Percentiles rank a stretch among this genome's conserved stretches.
Evolutionary conservation across 2,888 invertebrate species (phyloP).

Genomic region (Cancer borealis): DNA sequence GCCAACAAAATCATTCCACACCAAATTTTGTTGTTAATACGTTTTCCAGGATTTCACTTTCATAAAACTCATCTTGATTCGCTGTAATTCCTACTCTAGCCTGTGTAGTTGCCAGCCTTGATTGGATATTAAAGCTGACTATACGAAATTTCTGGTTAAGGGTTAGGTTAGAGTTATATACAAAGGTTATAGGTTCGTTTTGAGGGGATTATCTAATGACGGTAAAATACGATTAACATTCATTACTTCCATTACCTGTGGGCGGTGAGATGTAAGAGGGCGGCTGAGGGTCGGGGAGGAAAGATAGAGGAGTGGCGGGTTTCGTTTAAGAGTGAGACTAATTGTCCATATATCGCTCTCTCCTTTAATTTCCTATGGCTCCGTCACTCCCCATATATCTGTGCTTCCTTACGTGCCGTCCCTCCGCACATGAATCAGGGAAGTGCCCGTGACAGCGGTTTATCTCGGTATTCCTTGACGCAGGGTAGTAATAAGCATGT

Average conservation of each 20-base stretch:
- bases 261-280: background rate
- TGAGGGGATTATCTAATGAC: background rate
- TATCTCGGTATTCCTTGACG: background rate
- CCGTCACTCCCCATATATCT: background rate
- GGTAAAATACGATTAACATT: slow-evolving; percentile 31
- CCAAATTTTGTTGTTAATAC: background rate
- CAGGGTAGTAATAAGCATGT: background rate
- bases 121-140: slow-evolving; percentile 16
- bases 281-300: background rate
- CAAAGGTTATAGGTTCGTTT: slow-evolving; percentile 12
- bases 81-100: background rate
- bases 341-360: slow-evolving; percentile 28
- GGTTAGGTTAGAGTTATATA: background rate
- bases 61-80: slow-evolving; percentile 7
- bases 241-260: slow-evolving; percentile 28
- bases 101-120: background rate
- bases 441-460: background rate
- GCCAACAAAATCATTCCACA: background rate
- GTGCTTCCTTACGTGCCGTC: background rate
- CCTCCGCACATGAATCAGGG: background rate
- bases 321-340: background rate
- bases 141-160: slow-evolving; percentile 11
- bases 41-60: background rate
- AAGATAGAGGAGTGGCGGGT: background rate
- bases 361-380: background rate